These are phyloP conservation scores for Neria commutata DNA, from an alignment of 2,888 invertebrate species.

Conservation along the genomic window DNA sequence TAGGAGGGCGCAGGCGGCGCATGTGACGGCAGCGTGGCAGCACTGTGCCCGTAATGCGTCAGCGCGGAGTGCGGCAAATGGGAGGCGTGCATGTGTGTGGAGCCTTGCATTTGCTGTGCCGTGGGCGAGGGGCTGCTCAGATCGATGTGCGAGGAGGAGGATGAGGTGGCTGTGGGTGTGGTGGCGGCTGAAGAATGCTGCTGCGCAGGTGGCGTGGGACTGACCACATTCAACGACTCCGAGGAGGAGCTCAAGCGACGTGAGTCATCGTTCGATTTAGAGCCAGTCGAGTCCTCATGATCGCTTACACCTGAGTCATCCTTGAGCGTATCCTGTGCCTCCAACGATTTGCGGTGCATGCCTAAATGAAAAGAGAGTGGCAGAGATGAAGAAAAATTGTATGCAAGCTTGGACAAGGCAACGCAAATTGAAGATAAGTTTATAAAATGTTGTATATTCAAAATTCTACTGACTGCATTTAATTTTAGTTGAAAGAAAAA, in stretches of 20 bases:
- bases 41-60: slow-evolving; percentile 29
- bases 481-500: slow-evolving; percentile 15
- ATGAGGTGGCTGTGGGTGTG: slow-evolving; percentile 48
- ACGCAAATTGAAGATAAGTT: slow-evolving; percentile 23
- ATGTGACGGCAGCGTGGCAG: too few species aligned
- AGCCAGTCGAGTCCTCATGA: slow-evolving; percentile 66
- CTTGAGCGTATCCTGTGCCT: slow-evolving; percentile 94
- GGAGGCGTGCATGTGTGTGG: slow-evolving; percentile 26
- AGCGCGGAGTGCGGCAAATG: slow-evolving; percentile 28
- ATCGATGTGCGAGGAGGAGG: slow-evolving; percentile 55
- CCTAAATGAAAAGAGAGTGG: slow-evolving; percentile 67
- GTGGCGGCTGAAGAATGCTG: slow-evolving; percentile 41
- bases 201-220: slow-evolving; percentile 48
- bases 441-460: background rate
- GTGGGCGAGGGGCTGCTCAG: slow-evolving; percentile 53
- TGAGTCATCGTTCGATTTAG: slow-evolving; percentile 66
- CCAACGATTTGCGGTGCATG: slow-evolving; percentile 98
- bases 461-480: background rate
- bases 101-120: slow-evolving; percentile 36
- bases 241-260: slow-evolving; percentile 52
- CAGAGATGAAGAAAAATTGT: slow-evolving; percentile 7
- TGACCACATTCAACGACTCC: slow-evolving; percentile 61
- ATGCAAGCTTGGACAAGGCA: background rate
- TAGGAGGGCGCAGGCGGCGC: slow-evolving; percentile 41
- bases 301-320: slow-evolving; percentile 76